These are phyloP conservation scores for Tuberolachnus salignus DNA, from an alignment of 2,888 invertebrate genomes.

Conservation along the genomic window DNA sequence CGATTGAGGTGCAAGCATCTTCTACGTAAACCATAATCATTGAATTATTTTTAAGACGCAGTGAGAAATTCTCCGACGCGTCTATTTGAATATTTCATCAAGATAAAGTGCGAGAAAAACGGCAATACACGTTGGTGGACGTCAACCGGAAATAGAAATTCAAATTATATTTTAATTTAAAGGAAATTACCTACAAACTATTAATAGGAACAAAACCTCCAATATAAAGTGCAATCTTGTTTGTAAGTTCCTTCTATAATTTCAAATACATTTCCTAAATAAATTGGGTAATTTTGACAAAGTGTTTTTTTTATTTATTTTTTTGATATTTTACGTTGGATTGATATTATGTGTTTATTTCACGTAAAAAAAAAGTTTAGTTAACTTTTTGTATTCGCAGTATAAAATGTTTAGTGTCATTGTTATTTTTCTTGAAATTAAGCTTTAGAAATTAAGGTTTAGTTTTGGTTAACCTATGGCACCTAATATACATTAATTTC, in stretches of 20 bases:
- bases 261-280: slow-evolving; percentile 11
- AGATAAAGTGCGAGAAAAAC: slow-evolving; percentile 14
- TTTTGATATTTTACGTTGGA: too few relatives aligned
- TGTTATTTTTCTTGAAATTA: too few relatives aligned
- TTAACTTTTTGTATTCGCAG: too few relatives aligned
- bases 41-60: slow-evolving; percentile 17
- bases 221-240: background rate
- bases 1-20: too few relatives aligned
- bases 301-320: too few relatives aligned
- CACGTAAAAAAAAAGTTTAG: too few relatives aligned
- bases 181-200: slow-evolving; percentile 30
- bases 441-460: too few relatives aligned
- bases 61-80: background rate
- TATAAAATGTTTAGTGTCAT: too few relatives aligned
- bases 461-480: too few relatives aligned
- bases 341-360: too few relatives aligned
- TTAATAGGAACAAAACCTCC: background rate
- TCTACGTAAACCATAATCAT: background rate
- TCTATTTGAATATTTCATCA: slow-evolving; percentile 19
- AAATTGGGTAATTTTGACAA: background rate
- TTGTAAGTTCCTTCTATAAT: background rate
- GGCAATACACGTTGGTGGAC: slow-evolving; percentile 7
- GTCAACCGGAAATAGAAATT: slow-evolving; percentile 48
- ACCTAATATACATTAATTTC: too few relatives aligned
- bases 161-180: slow-evolving; percentile 17